Conservation (phyloP, 2,888 invertebrate species). For the Zele albiditarsus region DNA sequence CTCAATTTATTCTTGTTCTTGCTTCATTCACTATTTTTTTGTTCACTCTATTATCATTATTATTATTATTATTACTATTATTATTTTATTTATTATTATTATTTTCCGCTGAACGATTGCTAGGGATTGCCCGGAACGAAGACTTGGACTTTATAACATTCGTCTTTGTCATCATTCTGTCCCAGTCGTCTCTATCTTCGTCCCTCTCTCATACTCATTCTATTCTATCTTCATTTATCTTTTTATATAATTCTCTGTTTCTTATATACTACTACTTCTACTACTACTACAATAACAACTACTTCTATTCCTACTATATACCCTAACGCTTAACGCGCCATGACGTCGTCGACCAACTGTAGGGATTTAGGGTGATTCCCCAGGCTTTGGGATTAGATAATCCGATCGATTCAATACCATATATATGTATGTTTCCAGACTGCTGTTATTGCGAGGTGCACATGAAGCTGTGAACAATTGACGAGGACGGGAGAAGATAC, state of each 20-base stretch:
- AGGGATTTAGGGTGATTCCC: constrained; percentile 36
- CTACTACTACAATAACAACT: not conserved
- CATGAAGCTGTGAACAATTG: constrained; percentile 20
- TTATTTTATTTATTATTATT: not conserved
- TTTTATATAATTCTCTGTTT: constrained; percentile 4
- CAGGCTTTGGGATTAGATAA: constrained; percentile 35
- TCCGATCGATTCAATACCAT: constrained; percentile 28
- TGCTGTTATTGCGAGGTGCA: constrained; percentile 20
- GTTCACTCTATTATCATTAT: not conserved
- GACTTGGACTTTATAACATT: constrained; percentile 27
- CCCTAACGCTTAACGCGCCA: constrained; percentile 31
- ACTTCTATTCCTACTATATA: not conserved
- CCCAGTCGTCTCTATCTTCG: not conserved
- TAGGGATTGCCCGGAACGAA: constrained; percentile 16
- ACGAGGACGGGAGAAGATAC: constrained; percentile 12
- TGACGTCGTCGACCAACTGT: constrained; percentile 34
- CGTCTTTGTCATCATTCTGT: constrained; percentile 13
- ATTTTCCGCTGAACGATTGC: not conserved
- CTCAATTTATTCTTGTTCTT: not conserved
- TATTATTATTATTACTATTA: not conserved
- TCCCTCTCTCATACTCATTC: not conserved
- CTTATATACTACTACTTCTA: not conserved
- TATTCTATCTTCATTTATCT: constrained; percentile 23
- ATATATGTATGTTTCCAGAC: constrained; percentile 19
- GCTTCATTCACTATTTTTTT: not conserved